A percentile compares a stretch with the other conserved stretches of the same genome.
These are phyloP conservation scores for Bucco capensis DNA, from an alignment of 2,113 vertebrate species.

Conservation along the genomic window DNA sequence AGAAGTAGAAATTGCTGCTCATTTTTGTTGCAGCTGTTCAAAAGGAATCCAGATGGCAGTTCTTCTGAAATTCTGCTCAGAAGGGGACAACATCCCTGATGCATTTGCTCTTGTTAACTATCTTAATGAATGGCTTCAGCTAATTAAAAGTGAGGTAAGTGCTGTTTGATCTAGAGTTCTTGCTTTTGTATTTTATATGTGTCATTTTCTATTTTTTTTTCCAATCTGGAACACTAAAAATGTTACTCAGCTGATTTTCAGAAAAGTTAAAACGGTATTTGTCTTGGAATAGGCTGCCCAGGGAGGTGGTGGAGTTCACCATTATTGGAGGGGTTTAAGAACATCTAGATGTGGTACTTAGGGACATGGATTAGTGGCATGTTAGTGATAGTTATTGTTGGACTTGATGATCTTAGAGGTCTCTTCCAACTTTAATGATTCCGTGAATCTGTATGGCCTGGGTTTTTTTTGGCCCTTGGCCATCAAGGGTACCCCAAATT, in stretches of 20 bases:
- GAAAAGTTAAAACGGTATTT: neutral
- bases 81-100: slow-evolving; percentile 96
- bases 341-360: too few relatives aligned
- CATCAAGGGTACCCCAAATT: neutral
- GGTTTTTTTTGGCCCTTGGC: neutral
- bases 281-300: too few relatives aligned
- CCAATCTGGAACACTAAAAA: neutral
- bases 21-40: slow-evolving; percentile 77
- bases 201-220: neutral
- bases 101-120: slow-evolving; percentile 84
- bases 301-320: too few relatives aligned
- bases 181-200: neutral
- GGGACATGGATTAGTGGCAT: too few relatives aligned
- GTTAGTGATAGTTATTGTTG: too few relatives aligned
- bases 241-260: neutral
- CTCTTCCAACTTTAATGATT: too few relatives aligned
- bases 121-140: slow-evolving; percentile 90
- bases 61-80: slow-evolving; percentile 93
- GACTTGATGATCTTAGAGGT: too few relatives aligned
- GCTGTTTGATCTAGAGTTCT: neutral
- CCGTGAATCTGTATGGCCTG: too few relatives aligned
- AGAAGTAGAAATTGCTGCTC: neutral
- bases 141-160: slow-evolving; percentile 84
- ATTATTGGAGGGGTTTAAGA: too few relatives aligned
- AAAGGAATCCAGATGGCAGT: slow-evolving; percentile 83